These are phyloP conservation scores for Muscicapa adusta DNA, from an alignment of 2,113 vertebrate genomes.

Conservation along the genomic window DNA sequence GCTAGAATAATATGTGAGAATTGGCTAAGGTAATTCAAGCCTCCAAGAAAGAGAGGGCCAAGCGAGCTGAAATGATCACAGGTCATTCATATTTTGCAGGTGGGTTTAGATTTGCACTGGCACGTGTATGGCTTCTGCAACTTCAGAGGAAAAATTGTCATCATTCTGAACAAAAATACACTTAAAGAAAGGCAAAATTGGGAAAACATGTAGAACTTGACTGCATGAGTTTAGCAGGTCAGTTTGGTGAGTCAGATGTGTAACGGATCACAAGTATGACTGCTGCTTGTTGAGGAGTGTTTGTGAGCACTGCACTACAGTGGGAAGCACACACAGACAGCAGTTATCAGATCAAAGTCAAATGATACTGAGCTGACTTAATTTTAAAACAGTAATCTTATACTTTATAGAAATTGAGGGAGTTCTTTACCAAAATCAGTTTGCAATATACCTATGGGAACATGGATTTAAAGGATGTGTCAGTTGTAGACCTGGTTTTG, in stretches of 20 bases:
- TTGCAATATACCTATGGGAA: not conserved
- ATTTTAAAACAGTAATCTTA: not conserved
- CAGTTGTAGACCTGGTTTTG: not conserved
- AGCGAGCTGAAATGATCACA: not conserved
- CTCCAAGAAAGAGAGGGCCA: not conserved
- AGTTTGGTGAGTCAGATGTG: not conserved
- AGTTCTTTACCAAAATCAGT: not conserved
- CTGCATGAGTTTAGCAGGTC: not conserved
- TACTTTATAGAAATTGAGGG: not conserved
- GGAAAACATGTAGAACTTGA: not conserved
- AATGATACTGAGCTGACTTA: not conserved
- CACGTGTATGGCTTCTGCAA: not conserved
- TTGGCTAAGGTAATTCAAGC: not conserved
- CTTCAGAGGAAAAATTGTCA: not conserved
- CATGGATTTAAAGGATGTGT: not conserved
- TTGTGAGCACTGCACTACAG: not conserved
- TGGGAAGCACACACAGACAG: not conserved
- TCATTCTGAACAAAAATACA: not conserved
- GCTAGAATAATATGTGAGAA: not conserved
- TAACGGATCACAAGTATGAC: not conserved
- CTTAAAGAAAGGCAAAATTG: not conserved
- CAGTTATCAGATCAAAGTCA: not conserved
- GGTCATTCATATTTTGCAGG: not conserved
- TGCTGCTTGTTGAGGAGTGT: not conserved
- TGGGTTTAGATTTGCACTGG: not conserved